These are phyloP conservation scores for Mesorhabditis spiculigera DNA, from an alignment of 2,888 invertebrate genomes.

Conservation along the genomic window DNA sequence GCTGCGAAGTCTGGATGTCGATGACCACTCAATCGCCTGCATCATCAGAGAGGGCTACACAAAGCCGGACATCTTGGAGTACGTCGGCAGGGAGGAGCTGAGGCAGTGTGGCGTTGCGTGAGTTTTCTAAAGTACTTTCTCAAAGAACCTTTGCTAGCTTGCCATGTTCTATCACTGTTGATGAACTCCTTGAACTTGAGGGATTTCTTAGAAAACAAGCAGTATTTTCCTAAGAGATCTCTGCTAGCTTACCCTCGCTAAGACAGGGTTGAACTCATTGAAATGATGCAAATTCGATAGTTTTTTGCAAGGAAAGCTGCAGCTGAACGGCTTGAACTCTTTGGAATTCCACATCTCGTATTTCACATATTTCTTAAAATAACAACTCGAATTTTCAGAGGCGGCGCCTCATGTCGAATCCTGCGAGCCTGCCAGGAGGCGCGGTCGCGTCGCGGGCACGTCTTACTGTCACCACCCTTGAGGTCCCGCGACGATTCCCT, in stretches of 20 bases:
- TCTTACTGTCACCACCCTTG: conserved; percentile 30
- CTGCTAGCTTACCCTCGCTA: too few relatives aligned
- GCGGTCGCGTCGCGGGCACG: conserved; percentile 25
- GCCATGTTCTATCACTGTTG: too few relatives aligned
- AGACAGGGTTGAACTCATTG: too few relatives aligned
- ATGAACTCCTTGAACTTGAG: too few relatives aligned
- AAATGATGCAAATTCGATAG: too few relatives aligned
- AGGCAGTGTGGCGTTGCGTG: conserved; percentile 75
- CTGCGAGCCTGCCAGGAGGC: conserved; percentile 46
- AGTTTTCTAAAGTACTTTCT: conserved; percentile 15
- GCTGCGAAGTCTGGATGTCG: conserved; percentile 72
- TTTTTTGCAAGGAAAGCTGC: too few relatives aligned
- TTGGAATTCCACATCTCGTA: too few relatives aligned
- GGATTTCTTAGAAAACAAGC: too few relatives aligned
- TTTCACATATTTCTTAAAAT: too few relatives aligned
- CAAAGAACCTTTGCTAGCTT: too few relatives aligned
- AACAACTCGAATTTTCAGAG: conserved; percentile 30
- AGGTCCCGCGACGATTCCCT: conserved; percentile 37
- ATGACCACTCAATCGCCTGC: conserved; percentile 69
- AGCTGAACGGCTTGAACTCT: too few relatives aligned
- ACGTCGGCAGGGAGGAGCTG: conserved; percentile 79
- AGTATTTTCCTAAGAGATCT: too few relatives aligned
- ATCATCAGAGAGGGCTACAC: conserved; percentile 73
- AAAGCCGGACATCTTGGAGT: conserved; percentile 75
- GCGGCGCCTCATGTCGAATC: conserved; percentile 54